Conservation (phyloP, 1,140 invertebrate species). For the Riptortus pedestris region DNA sequence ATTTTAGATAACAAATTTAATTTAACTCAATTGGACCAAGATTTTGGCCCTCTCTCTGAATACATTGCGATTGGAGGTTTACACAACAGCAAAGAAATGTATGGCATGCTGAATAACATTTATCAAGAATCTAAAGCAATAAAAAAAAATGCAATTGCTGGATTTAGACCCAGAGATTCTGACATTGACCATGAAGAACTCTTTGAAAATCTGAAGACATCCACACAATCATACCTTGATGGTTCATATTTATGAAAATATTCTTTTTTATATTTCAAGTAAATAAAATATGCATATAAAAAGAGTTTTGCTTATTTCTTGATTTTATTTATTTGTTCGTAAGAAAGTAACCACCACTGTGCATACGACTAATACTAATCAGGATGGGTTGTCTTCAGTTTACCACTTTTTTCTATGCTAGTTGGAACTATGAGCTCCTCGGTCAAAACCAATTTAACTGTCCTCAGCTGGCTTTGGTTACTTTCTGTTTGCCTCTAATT, state of each 20-base stretch:
- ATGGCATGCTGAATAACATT: background rate
- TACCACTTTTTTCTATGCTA: too few relatives aligned
- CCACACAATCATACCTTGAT: background rate
- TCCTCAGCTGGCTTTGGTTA: too few relatives aligned
- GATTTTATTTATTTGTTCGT: too few relatives aligned
- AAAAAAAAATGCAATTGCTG: background rate
- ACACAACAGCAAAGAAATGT: conserved; percentile 9
- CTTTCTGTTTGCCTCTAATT: too few relatives aligned
- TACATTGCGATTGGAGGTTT: background rate
- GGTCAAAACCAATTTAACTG: too few relatives aligned
- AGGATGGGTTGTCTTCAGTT: too few relatives aligned
- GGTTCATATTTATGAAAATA: background rate
- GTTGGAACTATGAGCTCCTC: too few relatives aligned
- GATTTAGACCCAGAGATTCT: background rate
- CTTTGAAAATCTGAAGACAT: background rate
- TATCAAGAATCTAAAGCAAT: background rate
- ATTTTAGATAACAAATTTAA: conserved; percentile 14
- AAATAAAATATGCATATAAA: too few relatives aligned
- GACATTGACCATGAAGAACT: background rate
- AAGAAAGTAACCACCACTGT: too few relatives aligned
- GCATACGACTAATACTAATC: too few relatives aligned
- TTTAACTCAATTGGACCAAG: background rate
- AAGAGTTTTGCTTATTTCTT: too few relatives aligned
- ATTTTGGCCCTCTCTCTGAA: conserved; percentile 3
- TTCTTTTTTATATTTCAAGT: background rate